Evolutionary conservation across 2,888 invertebrate species (phyloP).

Genomic region (Lissocephala sabroskyi): DNA sequence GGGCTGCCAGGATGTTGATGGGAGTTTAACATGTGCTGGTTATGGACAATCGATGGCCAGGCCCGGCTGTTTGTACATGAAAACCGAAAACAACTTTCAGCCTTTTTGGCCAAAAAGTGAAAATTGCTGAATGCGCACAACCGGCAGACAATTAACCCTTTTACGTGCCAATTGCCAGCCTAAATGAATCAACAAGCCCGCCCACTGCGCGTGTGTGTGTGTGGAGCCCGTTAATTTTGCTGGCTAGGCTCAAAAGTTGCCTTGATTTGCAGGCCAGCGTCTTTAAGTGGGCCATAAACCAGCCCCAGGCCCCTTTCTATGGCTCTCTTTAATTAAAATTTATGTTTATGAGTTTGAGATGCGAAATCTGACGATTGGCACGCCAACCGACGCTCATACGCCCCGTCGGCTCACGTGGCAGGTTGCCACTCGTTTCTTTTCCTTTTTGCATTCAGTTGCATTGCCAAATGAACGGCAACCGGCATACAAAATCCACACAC

Average conservation of each 20-base stretch:
- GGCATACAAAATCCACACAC: not conserved
- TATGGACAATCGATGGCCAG: conserved; percentile 51
- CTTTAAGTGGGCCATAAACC: conserved; percentile 32
- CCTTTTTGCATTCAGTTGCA: no score
- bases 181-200: conserved; percentile 35
- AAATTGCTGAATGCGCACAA: conserved; percentile 34
- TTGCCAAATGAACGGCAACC: no score
- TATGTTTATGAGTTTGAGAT: not conserved
- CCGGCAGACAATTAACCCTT: conserved; percentile 53
- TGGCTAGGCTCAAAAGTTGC: conserved; percentile 34
- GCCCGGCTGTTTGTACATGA: not conserved
- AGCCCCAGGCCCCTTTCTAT: no score
- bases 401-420: no score
- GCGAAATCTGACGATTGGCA: no score
- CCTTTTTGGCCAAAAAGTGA: not conserved
- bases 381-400: no score
- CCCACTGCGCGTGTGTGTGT: conserved; percentile 6
- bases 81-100: not conserved
- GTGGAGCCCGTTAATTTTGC: conserved; percentile 34
- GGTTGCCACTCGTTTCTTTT: no score
- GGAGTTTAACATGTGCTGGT: conserved; percentile 36
- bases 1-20: no score
- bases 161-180: conserved; percentile 52
- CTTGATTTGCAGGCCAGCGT: no score
- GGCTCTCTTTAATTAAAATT: no score